Evolutionary conservation across 2,888 invertebrate genomes (phyloP).

Genomic region (Tetanocera ferruginea): DNA sequence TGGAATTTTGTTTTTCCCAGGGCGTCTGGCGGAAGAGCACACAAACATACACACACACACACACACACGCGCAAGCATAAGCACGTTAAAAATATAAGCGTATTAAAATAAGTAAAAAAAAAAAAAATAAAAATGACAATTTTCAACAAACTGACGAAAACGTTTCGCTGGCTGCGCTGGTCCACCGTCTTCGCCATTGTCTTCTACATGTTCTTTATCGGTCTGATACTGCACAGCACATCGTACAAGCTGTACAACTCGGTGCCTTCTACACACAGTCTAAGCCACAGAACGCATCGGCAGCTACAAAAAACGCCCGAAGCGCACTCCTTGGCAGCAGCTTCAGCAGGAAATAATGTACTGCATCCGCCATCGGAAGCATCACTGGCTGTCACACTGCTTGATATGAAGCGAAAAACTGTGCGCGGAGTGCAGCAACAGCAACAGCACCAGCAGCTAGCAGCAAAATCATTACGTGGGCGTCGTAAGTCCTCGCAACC

Average conservation of each 20-base stretch:
- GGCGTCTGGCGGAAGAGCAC: slow-evolving; percentile 19
- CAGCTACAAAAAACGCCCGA: slow-evolving; percentile 40
- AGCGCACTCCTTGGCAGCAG: slow-evolving; percentile 30
- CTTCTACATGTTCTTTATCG: slow-evolving; percentile 73
- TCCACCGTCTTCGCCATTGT: slow-evolving; percentile 73
- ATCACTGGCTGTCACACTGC: slow-evolving; percentile 32
- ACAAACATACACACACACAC: neutral
- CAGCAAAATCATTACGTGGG: slow-evolving; percentile 12
- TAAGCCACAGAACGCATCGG: slow-evolving; percentile 4
- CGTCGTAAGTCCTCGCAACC: slow-evolving; percentile 61
- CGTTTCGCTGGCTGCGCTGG: slow-evolving; percentile 70
- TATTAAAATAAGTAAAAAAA: neutral
- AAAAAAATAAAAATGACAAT: slow-evolving; percentile 64
- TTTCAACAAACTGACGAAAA: slow-evolving; percentile 65
- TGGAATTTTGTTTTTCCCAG: neutral
- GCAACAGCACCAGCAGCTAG: neutral
- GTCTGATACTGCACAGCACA: slow-evolving; percentile 72
- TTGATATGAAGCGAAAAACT: slow-evolving; percentile 10
- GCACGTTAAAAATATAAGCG: slow-evolving; percentile 30
- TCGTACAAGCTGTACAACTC: slow-evolving; percentile 62
- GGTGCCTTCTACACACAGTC: slow-evolving; percentile 41
- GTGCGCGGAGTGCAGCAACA: slow-evolving; percentile 35
- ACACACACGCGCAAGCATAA: slow-evolving; percentile 35
- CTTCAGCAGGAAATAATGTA: slow-evolving; percentile 50
- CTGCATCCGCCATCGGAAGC: slow-evolving; percentile 51